Evolutionary conservation across 2,113 vertebrate species (phyloP), one percentile per base, ranked within the genome.

Genomic region (Ornithorhynchus anatinus): DNA sequence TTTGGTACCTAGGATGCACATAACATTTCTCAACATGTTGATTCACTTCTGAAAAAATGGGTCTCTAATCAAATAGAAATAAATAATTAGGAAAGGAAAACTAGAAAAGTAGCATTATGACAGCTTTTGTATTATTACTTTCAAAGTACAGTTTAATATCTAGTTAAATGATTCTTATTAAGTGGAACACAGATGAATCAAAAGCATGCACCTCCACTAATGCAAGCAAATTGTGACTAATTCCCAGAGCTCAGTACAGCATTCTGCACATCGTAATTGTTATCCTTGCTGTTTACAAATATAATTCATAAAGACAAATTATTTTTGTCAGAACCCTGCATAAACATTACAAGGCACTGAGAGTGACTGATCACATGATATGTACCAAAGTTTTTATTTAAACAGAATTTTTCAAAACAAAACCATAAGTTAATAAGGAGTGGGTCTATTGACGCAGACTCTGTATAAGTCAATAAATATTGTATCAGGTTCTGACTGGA

Each of bases 401-500:
- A 56, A 70, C 31, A 25, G 44, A 27, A n/a, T n/a, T n/a, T 64
- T 65, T 5, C 11, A 4, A 40, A 39, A 20, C 58, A 61, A 64
- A 48, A 10, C 20, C 14, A 4, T 31, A 33, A 20, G 2, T 42
- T 1, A 39, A 9, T 35, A 27, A 33, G 39, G 53, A 77, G 22
- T 71, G 66, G 56, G 40, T 45, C 0, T 32, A 80, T 66, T 87
- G 88, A 90, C 85, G 77, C 66, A n/a, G n/a, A 86, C 45, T 89
- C 91, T 68, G 83, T 80, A 42, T 59, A 81, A 86, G 79, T 91
- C 84, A 85, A 81, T 92, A 93, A 90, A 92, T 89, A 90, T 75
- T 80, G 38, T 82, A 86, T 88, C 61, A 43, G 76, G 76, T 91
- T 81, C 84, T 85, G 51, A 65, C 68, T 86, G 88, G 89, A 92